A percentile compares a stretch with the other conserved stretches of the same genome.
phyloP scores from a whole-genome alignment of 2,113 vertebrate species.

The Atractosteus spatula region DNA sequence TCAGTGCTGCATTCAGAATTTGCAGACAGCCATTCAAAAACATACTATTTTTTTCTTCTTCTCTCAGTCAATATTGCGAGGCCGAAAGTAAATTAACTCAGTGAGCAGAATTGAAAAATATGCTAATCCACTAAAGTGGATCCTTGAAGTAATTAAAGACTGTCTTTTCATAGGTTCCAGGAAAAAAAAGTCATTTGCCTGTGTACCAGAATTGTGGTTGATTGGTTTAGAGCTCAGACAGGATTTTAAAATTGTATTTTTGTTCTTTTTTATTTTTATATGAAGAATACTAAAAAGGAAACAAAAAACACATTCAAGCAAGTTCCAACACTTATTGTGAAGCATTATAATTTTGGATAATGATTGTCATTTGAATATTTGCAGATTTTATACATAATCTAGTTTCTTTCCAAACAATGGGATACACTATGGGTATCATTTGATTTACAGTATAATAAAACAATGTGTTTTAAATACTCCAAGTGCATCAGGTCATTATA shows the following conservation, averaged over 20 bases:
- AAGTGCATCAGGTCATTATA: too few species aligned
- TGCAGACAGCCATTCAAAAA: background rate
- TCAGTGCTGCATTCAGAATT: background rate
- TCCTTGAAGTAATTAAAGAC: slow-evolving; percentile 19
- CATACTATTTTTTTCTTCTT: background rate
- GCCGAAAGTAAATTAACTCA: slow-evolving; percentile 17
- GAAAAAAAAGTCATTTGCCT: background rate
- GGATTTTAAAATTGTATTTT: background rate
- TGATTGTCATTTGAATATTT: too few species aligned
- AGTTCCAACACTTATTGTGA: background rate
- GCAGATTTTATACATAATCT: too few species aligned
- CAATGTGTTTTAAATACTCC: too few species aligned
- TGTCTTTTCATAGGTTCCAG: slow-evolving; percentile 2
- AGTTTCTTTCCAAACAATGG: too few species aligned
- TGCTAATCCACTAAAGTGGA: slow-evolving; percentile 15
- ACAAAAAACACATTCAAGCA: too few species aligned
- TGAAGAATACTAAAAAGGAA: background rate
- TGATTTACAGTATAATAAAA: too few species aligned
- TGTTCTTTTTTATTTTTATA: background rate
- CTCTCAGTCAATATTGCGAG: slow-evolving; percentile 11
- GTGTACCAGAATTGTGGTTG: background rate
- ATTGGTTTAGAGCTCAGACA: background rate
- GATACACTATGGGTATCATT: too few species aligned
- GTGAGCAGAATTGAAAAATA: slow-evolving; percentile 11
- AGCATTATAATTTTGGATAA: too few species aligned